These are phyloP conservation scores for Puffinus mauretanicus DNA, from an alignment of 2,113 vertebrate species.

Conservation along the genomic window DNA sequence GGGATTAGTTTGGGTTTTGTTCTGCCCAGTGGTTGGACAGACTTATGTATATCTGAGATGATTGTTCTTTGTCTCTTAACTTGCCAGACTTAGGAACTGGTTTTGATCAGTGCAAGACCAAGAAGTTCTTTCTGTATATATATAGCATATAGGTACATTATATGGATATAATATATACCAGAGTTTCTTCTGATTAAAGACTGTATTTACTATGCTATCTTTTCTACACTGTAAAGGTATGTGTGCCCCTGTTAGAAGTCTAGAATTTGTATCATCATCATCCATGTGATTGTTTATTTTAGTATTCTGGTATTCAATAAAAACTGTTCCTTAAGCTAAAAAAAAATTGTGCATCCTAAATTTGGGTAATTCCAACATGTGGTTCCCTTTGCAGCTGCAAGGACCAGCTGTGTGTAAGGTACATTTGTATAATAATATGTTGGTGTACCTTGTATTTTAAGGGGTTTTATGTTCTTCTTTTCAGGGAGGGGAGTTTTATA, in stretches of 20 bases:
- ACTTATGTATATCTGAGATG: background rate
- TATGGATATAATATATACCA: background rate
- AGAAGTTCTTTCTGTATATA: background rate
- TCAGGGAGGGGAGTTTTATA: background rate
- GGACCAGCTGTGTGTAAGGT: slow-evolving; percentile 33
- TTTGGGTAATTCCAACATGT: background rate
- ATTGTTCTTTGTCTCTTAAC: background rate
- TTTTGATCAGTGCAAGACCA: background rate
- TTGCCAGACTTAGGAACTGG: background rate
- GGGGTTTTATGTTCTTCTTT: background rate
- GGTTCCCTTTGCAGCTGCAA: slow-evolving; percentile 32
- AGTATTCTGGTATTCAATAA: background rate
- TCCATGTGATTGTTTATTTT: background rate
- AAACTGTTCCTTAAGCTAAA: background rate
- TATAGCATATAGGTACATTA: background rate
- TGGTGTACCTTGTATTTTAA: background rate
- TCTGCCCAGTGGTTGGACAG: background rate
- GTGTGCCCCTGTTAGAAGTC: background rate
- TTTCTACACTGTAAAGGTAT: background rate
- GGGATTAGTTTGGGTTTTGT: background rate
- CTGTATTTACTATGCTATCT: background rate
- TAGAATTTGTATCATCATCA: background rate
- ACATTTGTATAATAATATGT: background rate
- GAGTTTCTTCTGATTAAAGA: background rate
- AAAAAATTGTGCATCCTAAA: background rate